Base-by-base conservation (phyloP, 1,140 invertebrate genomes). In the Diploscapter pachys region DNA sequence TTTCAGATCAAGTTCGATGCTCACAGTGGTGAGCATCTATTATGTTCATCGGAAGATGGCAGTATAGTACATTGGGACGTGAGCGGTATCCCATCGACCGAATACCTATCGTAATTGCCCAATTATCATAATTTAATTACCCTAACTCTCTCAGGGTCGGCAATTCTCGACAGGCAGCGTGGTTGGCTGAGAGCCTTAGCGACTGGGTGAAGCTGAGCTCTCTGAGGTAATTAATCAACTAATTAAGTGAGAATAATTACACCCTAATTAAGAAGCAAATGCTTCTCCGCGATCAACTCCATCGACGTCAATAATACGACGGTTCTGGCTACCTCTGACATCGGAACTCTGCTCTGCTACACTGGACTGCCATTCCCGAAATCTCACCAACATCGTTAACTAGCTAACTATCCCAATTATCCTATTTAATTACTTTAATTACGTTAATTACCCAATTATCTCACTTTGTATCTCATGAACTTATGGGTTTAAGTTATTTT, bases 1-100 rank as follows among this genome's bases (percentile, higher is more conserved):
- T 6, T 65, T 73, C 63, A 73, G 59, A 57, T 59, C 2, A 53
- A n/a, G 11, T 74, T 74, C 11, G 65, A 74, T 63, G 65, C 73
- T 5, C 64, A 53, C 5, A 66, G 54, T 8, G 50, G 50, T 31
- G 73, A 74, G 54, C 13, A 51, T 62, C 51, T 74, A 2, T 5
- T 74, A n/a, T 65, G 64, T 0, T 68, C 64, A 0, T 56, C 73
- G 0, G 53, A 52, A 50, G 72, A 73, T 63, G 72, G 72, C 3
- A 67, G 53, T 11, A n/a, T 73, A 2, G 54, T 73, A n/a, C 66
- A 68, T 31, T 68, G 66, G 66, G 66, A 68, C 48, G 66, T 48
- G 5, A 68, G 52, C 5, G 52, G 54, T 5, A 63, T 73, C 48
- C 55, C 66, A 56, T 49, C 63, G 4, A 54, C 2, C 48, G 54